Evolutionary conservation across 2,797 vertebrate species (phyloP).

Genomic region (Synaphobranchus kaupii): DNA sequence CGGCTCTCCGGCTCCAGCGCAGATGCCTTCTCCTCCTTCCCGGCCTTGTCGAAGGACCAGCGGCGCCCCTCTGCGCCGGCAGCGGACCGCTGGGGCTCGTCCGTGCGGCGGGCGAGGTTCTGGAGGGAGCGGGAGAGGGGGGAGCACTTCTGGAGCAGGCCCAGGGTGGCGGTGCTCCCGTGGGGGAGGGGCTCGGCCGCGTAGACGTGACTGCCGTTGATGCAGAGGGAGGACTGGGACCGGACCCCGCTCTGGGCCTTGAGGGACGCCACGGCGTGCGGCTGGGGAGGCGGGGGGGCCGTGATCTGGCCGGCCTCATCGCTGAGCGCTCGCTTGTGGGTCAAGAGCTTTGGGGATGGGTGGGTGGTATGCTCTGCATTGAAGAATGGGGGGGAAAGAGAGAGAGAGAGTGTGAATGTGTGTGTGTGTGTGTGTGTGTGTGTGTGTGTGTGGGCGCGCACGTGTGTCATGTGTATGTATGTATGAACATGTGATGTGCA

Average conservation of each 20-base stretch:
- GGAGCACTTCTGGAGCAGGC: constrained; percentile 70
- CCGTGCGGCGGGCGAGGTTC: constrained; percentile 68
- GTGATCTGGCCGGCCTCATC: constrained; percentile 83
- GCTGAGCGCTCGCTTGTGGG: constrained; percentile 90
- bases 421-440: neutral
- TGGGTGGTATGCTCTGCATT: constrained; percentile 71
- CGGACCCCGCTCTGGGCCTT: constrained; percentile 75
- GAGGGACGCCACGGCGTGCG: constrained; percentile 69
- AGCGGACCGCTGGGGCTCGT: constrained; percentile 61
- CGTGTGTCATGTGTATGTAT: neutral
- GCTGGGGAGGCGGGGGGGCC: constrained; percentile 52
- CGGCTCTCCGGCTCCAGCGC: constrained; percentile 54
- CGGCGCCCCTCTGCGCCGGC: constrained; percentile 57
- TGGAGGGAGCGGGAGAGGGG: constrained; percentile 77
- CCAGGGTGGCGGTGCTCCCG: constrained; percentile 56
- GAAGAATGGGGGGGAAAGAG: neutral
- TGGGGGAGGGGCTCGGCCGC: constrained; percentile 51
- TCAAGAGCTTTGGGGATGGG: constrained; percentile 77
- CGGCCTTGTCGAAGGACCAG: constrained; percentile 76
- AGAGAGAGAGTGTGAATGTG: neutral
- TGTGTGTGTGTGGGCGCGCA: neutral
- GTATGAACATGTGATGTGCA: neutral
- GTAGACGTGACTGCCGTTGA: constrained; percentile 95
- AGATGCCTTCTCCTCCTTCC: constrained; percentile 69
- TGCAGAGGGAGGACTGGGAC: constrained; percentile 88